Conservation (phyloP, 2,888 invertebrate species). For the Protophormia terraenovae region DNA sequence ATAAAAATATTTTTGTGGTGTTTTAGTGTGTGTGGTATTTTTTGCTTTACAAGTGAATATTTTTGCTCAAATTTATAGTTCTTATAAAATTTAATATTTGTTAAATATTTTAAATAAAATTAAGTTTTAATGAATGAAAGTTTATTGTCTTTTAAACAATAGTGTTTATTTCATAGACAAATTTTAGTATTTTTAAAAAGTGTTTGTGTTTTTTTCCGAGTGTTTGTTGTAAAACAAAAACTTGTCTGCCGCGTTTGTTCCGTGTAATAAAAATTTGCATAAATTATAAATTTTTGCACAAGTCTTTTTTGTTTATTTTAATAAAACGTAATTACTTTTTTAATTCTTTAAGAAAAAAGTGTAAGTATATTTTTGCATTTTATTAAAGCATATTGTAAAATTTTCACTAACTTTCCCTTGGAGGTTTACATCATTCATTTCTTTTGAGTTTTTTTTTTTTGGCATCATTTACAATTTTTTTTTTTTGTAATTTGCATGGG, state of each 20-base stretch:
- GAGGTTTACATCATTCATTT: not conserved
- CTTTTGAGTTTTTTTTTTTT: not conserved
- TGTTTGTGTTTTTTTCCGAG: too few relatives aligned
- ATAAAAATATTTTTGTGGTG: not conserved
- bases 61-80: not conserved
- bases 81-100: not conserved
- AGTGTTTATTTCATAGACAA: too few relatives aligned
- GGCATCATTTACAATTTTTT: not conserved
- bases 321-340: not conserved
- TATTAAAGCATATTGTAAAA: not conserved
- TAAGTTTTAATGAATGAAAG: too few relatives aligned
- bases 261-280: slow-evolving; percentile 11
- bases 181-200: too few relatives aligned
- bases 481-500: not conserved
- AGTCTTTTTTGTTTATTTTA: not conserved
- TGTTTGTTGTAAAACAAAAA: not conserved
- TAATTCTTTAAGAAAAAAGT: not conserved
- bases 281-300: slow-evolving; percentile 2
- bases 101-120: too few relatives aligned
- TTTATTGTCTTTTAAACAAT: too few relatives aligned
- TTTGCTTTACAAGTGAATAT: not conserved
- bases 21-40: not conserved
- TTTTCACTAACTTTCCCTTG: not conserved
- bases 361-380: slow-evolving; percentile 4
- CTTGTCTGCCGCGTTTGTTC: not conserved